Evolutionary conservation across 2,113 vertebrate species (phyloP), one percentile per base, ranked within the genome.

Genomic region (Anarhynchus alexandrinus): DNA sequence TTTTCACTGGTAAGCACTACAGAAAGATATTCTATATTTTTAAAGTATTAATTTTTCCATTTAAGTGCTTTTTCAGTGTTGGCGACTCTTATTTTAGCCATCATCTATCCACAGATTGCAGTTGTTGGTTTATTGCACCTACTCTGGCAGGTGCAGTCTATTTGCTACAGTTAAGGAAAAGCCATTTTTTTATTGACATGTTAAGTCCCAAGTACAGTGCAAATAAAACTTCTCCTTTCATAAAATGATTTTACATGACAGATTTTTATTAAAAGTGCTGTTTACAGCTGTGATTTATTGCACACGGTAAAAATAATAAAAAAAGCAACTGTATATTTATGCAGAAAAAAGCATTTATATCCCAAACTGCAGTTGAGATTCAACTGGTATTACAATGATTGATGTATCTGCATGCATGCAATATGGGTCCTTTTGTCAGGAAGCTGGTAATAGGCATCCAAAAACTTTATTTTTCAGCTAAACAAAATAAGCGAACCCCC

Each of bases 91-190:
- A 67, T 58, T 88, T 90, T 86, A 87, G 54, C 14, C 49, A 79
- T 52, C n/a, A 78, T 45, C 19, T 76, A n/a, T 23, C 22, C 58
- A 52, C 27, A 65, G 70, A 94, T 93, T 92, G 52, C 70, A 93
- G 82, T 57, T 51, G 10, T 29, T 66, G 14, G 11, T 29, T 51
- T 83, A n/a, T 59, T 61, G 66, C 13, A 64, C 9, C 18, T 70
- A 55, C 14, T 73, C n/a, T 80, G 87, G 38, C 51, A 82, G 45
- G 43, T 15, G 5, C 40, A 61, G 42, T 72, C 54, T 84, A 54
- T 90, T 94, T 90, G 69, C 20, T 81, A 25, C 42, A 82, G 32
- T 90, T 92, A 90, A 93, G 73, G 47, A 85, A 77, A 91, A 97
- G 66, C 17, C 21, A 45, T 86, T 82, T 72, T 95, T 93, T 96